These are phyloP conservation scores for Stegodyphus mimosarum DNA, from an alignment of 1,140 invertebrate species.

Conservation along the genomic window DNA sequence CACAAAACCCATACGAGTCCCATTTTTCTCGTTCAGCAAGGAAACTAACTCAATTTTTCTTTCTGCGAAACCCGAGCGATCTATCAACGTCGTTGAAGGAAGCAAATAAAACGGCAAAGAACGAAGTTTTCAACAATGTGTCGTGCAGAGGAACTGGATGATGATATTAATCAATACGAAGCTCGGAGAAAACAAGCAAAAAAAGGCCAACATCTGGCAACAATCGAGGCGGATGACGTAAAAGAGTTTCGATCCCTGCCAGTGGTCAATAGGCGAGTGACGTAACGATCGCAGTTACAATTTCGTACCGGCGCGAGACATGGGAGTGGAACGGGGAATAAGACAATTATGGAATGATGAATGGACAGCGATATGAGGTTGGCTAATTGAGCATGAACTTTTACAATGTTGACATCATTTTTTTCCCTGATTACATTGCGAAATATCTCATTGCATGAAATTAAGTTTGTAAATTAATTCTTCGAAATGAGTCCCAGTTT, in stretches of 20 bases:
- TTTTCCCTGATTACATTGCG: too few relatives aligned
- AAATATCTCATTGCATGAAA: too few relatives aligned
- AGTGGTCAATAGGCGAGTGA: constrained; percentile 25
- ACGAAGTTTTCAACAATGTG: not conserved
- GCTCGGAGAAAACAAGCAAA: constrained; percentile 12
- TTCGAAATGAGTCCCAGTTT: too few relatives aligned
- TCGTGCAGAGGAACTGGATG: too few relatives aligned
- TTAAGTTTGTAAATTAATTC: too few relatives aligned
- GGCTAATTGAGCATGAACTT: not conserved
- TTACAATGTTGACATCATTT: too few relatives aligned
- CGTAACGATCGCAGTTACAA: constrained; percentile 10
- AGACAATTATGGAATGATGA: constrained; percentile 16
- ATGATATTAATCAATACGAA: constrained; percentile 7
- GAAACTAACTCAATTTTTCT: too few relatives aligned
- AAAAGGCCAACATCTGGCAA: constrained; percentile 38
- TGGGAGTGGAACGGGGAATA: not conserved
- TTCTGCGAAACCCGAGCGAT: not conserved
- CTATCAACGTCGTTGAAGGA: constrained; percentile 21
- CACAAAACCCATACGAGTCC: too few relatives aligned
- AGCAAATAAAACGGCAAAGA: constrained; percentile 18
- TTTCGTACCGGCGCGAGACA: too few relatives aligned
- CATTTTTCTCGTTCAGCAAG: too few relatives aligned
- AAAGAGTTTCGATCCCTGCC: not conserved
- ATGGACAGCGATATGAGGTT: constrained; percentile 9
- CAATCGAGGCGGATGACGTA: constrained; percentile 31